Evolutionary conservation across 37 sponge, comb jelly and placozoan genomes (phyloP), one percentile per base, ranked within the genome.

Genomic region (Ianthella basta): DNA sequence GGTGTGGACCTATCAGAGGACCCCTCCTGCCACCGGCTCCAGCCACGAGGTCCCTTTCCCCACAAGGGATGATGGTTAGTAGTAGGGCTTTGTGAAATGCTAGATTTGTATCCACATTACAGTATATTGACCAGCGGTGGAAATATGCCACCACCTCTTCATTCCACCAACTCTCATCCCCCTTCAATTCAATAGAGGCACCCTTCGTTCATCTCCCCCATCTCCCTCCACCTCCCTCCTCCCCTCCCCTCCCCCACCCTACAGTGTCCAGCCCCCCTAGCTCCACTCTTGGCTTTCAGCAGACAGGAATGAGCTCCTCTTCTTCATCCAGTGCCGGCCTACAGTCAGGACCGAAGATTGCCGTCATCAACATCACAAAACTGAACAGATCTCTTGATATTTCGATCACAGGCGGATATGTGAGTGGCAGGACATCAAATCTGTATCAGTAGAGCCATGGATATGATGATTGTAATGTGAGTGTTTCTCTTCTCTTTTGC

Each of bases 391-490:
- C 88, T 0, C 86, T 91, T 33, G 92, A 88, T 23, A 78, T 91
- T 50, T 90, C 85, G 27, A 91, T 91, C 40, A 44, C 36, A 8
- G 92, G 82, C 54, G 89, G 82, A 68, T 89, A 80, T 79, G 89
- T 91, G 40, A 36, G 63, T 75, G 36, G 35, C 5, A 8, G 8
- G 50, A 10, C 50, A 44, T 44, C 0, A 21, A 40, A 5, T n/a
- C 34, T n/a, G n/a, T n/a, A n/a, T n/a, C 36, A 44, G 30, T 80
- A 32, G 23, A n/a, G 32, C 5, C 60, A 12, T 80, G 21, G 36
- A 32, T 5, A 15, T 24, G 36, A 8, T 4, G 18, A 4, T 6
- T 38, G 25, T 38, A 73, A 15, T 69, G 19, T 6, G 5, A 15
- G 30, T 23, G 50, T 40, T 67, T 39, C 56, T 40, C 8, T 33